Percentiles rank a stretch among this genome's conserved stretches.
phyloP scores from a whole-genome alignment of 2,113 vertebrate species.

The Cricetomys ansorgei region DNA sequence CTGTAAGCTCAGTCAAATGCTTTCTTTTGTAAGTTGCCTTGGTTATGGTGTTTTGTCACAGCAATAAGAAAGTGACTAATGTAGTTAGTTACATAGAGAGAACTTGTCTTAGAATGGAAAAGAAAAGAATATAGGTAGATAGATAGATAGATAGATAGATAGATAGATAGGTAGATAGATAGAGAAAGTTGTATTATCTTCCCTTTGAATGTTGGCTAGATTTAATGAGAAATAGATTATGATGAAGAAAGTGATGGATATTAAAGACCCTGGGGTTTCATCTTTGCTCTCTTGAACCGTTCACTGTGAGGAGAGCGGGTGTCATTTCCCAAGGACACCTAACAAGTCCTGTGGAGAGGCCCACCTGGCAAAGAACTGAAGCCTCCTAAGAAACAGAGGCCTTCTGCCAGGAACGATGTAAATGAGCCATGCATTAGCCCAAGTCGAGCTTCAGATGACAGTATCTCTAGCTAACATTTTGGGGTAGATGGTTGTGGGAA shows the following conservation, averaged over 20 bases:
- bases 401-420: neutral
- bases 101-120: neutral
- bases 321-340: neutral
- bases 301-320: neutral
- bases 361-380: neutral
- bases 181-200: neutral
- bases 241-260: neutral
- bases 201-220: neutral
- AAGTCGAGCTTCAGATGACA: neutral
- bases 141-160: neutral
- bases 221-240: slow-evolving; percentile 12
- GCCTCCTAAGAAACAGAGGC: neutral
- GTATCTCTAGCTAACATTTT: neutral
- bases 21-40: neutral
- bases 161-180: neutral
- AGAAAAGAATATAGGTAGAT: neutral
- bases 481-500: neutral
- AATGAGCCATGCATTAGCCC: neutral
- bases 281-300: neutral
- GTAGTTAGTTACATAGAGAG: neutral
- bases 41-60: neutral
- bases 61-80: rapidly evolving
- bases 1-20: neutral
- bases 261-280: neutral
- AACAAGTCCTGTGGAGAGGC: neutral